Base-by-base conservation (phyloP, 2,797 vertebrate species). In the Hyperoplus immaculatus region DNA sequence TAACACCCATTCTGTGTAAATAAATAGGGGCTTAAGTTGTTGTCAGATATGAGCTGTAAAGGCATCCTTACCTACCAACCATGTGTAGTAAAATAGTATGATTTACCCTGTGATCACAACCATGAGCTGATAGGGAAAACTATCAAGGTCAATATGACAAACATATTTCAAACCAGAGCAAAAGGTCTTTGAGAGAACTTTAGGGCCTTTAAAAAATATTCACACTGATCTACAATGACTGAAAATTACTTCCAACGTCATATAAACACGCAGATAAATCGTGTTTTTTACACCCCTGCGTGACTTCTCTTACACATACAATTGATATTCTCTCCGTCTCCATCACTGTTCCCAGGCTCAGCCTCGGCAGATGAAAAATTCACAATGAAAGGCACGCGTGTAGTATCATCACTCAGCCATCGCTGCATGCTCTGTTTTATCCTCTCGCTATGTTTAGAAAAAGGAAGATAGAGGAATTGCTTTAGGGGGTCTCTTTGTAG, bases 401-500 rank as follows among this genome's bases (percentile, higher is more conserved):
- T 88, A 87, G 80, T 88, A 87, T 88, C 83, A 91, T 91, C 86
- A 84, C 84, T 91, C 81, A 87, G 82, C 80, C 81, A 83, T 89
- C 69, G n/a, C 83, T 64, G 74, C 81, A 83, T 85, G 84, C 75
- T 89, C 81, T 78, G 87, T 89, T 93, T 89, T 91, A 91, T 91
- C 89, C 81, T 81, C 65, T 29, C 41, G 87, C 90, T 91, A 92
- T 90, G 91, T 93, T 91, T 93, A 89, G 86, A 92, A 89, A 82
- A 89, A 82, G 64, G 82, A 85, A 87, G 84, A 89, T 78, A 88
- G 87, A 84, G 78, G 82, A 84, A 89, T 79, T 81, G 87, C 89
- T 91, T 84, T 55, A 86, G 88, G 90, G 89, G 59, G 75, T 87
- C 74, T 89, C 88, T 92, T 90, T 92, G 87, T 91, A 86, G 84